Evolutionary conservation across 2,113 vertebrate genomes (phyloP), one percentile per base, ranked within the genome.

Genomic region (Boulengeromyrus knoepffleri): DNA sequence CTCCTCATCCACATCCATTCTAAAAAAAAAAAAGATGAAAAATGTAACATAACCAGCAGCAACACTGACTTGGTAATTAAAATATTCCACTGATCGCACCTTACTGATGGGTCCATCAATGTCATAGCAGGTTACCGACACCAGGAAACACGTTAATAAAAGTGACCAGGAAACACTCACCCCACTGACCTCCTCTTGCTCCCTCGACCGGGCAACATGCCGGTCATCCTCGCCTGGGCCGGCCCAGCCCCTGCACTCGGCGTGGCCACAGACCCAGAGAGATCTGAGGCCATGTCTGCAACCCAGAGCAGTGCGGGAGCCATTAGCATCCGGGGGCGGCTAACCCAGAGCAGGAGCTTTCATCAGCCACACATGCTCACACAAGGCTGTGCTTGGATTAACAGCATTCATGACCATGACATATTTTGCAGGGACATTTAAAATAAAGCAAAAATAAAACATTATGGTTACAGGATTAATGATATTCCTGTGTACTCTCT

Each of bases 1-100:
- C 94, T 99, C 99, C 49, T 99, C 99, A 17, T 99, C 99, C 0
- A 99, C 99, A 90, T 99, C 99, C 98, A 99, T 98, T 92, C 99
- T 99, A 94, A 85, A 93, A 95, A 53, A 52, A 49, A 50, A 94
- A 93, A 87, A 94, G 92, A 8, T 88, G 93, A 17, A 92, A 88
- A 19, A 91, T 46, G 10, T 12, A n/a, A 46, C 3, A 24, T 49
- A n/a, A 85, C 36, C 45, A 42, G 39, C 31, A 84, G 39, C 4
- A 21, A 84, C 45, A 84, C 19, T 47, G 83, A 24, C n/a, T 80
- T 80, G 74, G 31, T 15, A 17, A 42, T 80, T 39, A 19, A 80
- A 80, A 80, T 8, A 39, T 7, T 39, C 36, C 74, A 31, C 62
- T 70, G 62, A 70, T 80, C 31, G 9, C 27, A 42, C 5, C 74